Conservation (phyloP, 2,113 vertebrate genomes). For the Python bivittatus region DNA sequence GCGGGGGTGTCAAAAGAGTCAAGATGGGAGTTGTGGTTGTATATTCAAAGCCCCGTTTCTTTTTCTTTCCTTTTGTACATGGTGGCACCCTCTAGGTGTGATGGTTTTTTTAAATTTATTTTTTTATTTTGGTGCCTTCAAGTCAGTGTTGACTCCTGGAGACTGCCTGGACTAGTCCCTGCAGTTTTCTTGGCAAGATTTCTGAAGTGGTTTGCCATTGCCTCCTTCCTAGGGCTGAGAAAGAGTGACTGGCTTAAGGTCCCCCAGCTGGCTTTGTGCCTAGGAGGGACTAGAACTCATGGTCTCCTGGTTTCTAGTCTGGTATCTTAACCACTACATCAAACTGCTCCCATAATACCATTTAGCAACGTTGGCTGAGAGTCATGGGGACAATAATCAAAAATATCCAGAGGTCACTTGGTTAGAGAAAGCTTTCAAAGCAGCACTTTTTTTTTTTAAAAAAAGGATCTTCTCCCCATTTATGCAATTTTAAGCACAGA, state of each 20-base stretch:
- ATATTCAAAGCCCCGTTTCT: background rate
- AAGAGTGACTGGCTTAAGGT: background rate
- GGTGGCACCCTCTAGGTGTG: no score
- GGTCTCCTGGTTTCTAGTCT: background rate
- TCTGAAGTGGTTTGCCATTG: background rate
- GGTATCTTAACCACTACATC: background rate
- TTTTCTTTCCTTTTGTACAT: no score
- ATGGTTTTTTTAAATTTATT: no score
- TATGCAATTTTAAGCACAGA: background rate
- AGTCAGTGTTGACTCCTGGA: background rate
- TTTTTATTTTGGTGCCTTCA: background rate
- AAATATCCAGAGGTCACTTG: background rate
- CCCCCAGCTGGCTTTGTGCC: background rate
- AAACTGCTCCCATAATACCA: background rate
- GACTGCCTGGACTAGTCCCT: background rate
- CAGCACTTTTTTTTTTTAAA: background rate
- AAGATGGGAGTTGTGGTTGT: background rate
- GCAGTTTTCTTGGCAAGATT: background rate
- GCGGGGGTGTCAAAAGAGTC: background rate
- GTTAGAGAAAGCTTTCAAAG: background rate
- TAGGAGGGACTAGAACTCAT: background rate
- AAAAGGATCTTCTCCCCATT: background rate
- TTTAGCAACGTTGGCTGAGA: background rate
- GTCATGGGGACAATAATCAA: background rate
- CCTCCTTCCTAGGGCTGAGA: background rate